Percentiles rank a stretch among this genome's conserved stretches.
Evolutionary conservation across 1,140 invertebrate species (phyloP).

Genomic region (Elysia chlorotica): DNA sequence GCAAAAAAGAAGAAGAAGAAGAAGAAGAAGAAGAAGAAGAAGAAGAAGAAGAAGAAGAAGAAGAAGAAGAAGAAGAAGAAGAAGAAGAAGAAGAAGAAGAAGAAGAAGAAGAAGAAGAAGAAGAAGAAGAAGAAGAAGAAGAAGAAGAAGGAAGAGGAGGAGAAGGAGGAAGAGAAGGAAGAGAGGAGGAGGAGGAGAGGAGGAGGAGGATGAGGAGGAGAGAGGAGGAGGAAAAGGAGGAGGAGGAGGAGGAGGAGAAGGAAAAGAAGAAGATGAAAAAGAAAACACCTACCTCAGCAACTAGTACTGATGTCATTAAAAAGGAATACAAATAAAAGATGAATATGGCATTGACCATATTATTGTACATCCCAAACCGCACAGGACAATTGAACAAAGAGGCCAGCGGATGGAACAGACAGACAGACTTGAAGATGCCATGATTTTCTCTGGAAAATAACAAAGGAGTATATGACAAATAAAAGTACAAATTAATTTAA

Average conservation of each 20-base stretch:
- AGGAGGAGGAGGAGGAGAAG: not conserved
- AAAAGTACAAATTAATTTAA: no score
- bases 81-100: no score
- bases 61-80: not conserved
- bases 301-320: not conserved
- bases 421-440: not conserved
- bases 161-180: no score
- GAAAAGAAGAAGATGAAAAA: not conserved
- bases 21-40: not conserved
- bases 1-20: not conserved
- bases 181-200: not conserved
- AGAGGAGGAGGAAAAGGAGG: not conserved
- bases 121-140: no score
- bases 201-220: no score
- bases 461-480: no score
- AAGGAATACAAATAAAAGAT: not conserved
- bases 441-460: not conserved
- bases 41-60: not conserved
- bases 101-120: no score
- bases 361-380: not conserved
- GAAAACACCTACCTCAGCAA: not conserved
- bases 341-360: not conserved
- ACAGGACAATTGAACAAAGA: not conserved
- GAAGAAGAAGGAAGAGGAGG: no score
- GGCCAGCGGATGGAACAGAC: not conserved